These are phyloP conservation scores for Protobothrops mucrosquamatus DNA, from an alignment of 2,113 vertebrate genomes.

Conservation along the genomic window DNA sequence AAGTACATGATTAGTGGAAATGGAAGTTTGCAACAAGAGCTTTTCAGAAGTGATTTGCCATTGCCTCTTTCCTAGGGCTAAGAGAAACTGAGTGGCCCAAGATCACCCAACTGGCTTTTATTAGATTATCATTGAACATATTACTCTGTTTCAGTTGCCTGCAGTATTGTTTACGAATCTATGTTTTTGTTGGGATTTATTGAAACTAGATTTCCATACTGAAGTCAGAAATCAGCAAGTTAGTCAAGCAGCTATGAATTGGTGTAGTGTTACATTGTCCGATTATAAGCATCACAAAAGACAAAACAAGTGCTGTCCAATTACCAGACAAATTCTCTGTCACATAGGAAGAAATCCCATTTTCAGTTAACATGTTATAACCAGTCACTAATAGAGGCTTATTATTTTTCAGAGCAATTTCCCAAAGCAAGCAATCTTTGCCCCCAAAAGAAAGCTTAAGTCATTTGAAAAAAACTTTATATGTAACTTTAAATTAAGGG, in stretches of 20 bases:
- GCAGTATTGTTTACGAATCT: background rate
- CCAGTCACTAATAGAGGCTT: no score
- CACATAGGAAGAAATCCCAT: background rate
- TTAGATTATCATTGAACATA: background rate
- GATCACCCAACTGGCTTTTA: background rate
- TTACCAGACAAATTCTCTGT: background rate
- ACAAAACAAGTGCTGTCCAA: background rate
- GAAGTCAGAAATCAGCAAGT: background rate
- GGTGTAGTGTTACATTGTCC: no score
- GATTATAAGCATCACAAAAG: no score
- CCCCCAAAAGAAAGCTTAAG: no score
- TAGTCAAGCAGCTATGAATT: background rate
- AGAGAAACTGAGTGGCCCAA: background rate
- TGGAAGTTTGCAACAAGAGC: background rate
- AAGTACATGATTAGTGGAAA: background rate
- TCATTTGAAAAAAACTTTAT: background rate
- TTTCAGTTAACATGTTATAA: no score
- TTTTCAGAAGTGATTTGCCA: no score
- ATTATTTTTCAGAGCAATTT: no score
- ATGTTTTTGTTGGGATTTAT: background rate
- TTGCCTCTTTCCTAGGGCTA: background rate
- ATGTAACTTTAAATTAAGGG: no score
- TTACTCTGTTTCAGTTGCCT: background rate
- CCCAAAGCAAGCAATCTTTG: no score
- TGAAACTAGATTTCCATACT: background rate